phyloP scores from a whole-genome alignment of 2,113 vertebrate genomes.

The Neolamprologus tretocephalus region DNA sequence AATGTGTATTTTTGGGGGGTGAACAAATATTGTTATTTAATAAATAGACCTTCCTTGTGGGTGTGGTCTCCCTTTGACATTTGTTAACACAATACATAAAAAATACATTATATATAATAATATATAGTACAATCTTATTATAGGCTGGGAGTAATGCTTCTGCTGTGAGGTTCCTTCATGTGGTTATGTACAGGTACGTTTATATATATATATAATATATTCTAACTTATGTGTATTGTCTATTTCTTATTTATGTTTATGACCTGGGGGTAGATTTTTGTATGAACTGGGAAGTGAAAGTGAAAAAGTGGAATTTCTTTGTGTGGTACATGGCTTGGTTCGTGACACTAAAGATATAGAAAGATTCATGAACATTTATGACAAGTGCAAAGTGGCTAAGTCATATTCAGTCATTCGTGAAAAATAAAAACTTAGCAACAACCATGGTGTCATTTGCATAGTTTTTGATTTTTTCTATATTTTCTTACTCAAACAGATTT shows the following conservation, averaged over 20 bases:
- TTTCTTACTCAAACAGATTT: too few relatives aligned
- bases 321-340: too few relatives aligned
- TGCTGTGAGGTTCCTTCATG: neutral
- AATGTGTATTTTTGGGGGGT: neutral
- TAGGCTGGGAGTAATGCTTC: neutral
- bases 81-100: neutral
- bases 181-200: neutral
- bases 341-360: too few relatives aligned
- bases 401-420: too few relatives aligned
- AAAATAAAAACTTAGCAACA: too few relatives aligned
- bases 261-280: too few relatives aligned
- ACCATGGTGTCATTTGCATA: too few relatives aligned
- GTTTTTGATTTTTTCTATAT: too few relatives aligned
- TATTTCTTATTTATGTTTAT: neutral
- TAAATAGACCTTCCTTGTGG: rapidly evolving
- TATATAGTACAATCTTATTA: rapidly evolving
- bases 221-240: rapidly evolving
- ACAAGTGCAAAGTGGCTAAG: too few relatives aligned
- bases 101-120: neutral
- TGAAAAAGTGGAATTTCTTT: too few relatives aligned
- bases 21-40: neutral
- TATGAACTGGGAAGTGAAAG: too few relatives aligned
- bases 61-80: neutral
- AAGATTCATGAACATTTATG: too few relatives aligned
- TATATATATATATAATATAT: neutral